phyloP scores from a whole-genome alignment of 2,113 vertebrate genomes.

The Ictalurus punctatus region DNA sequence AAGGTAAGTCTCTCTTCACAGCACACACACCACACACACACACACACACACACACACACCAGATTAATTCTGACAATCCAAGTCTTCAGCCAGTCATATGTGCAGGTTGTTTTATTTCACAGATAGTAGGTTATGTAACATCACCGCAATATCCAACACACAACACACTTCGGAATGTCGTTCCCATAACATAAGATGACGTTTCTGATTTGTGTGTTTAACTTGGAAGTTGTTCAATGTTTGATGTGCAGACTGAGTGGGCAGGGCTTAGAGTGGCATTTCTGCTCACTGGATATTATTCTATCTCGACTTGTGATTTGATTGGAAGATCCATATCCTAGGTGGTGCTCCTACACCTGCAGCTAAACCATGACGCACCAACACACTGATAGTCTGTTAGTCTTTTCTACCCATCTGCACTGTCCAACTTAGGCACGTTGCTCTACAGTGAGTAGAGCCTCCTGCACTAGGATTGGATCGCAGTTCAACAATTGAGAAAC shows the following conservation, averaged over 20 bases:
- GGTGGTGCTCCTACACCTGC: not conserved
- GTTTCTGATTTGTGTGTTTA: no score
- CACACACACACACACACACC: not conserved
- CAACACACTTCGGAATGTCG: not conserved
- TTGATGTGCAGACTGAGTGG: no score
- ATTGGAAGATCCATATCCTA: no score
- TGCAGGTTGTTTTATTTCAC: not conserved
- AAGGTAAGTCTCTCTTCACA: slow-evolving; percentile 50
- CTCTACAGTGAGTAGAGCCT: not conserved
- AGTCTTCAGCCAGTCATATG: not conserved
- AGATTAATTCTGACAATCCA: not conserved
- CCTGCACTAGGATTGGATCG: not conserved
- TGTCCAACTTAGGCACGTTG: not conserved
- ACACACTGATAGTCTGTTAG: not conserved
- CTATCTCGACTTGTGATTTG: not conserved
- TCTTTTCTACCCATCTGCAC: no score
- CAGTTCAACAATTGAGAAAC: not conserved
- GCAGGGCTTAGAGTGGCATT: no score
- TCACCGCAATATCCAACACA: not conserved
- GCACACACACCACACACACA: not conserved
- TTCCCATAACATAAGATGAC: not conserved
- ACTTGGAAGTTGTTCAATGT: no score
- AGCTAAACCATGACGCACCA: no score
- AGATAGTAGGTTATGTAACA: not conserved
- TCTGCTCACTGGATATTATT: no score